Evolutionary conservation across 2,888 invertebrate species (phyloP).

Genomic region (Unio pictorum): DNA sequence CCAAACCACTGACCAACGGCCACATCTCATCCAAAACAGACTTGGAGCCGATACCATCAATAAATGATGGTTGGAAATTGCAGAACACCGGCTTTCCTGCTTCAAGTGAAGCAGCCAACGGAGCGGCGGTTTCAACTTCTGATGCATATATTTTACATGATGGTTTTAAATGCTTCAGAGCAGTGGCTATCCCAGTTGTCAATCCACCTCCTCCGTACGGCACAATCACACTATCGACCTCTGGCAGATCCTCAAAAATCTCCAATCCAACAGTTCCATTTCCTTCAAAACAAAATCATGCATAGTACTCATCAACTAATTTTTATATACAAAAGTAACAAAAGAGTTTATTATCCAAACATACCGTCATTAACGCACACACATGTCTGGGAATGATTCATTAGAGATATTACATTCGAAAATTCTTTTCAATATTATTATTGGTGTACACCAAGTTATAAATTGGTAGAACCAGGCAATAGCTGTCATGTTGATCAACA

Average conservation of each 20-base stretch:
- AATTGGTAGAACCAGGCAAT: too few relatives aligned
- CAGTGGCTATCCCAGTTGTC: conserved; percentile 62
- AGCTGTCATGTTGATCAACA: too few relatives aligned
- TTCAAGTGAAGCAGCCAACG: conserved; percentile 51
- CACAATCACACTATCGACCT: conserved; percentile 62
- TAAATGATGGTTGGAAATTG: conserved; percentile 58
- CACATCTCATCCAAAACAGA: conserved; percentile 63
- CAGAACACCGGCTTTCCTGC: conserved; percentile 48
- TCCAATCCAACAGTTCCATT: conserved; percentile 68
- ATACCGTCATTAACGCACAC: too few relatives aligned
- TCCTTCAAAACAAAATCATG: conserved; percentile 37
- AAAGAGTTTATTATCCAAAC: not conserved
- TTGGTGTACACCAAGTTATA: too few relatives aligned
- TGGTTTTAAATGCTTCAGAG: conserved; percentile 55
- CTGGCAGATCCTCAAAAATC: conserved; percentile 65
- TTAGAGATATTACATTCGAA: not conserved
- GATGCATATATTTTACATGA: conserved; percentile 57
- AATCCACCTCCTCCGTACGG: conserved; percentile 68
- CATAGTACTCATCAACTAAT: not conserved
- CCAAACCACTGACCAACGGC: conserved; percentile 51
- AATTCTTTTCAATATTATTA: too few relatives aligned
- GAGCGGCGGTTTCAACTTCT: conserved; percentile 65
- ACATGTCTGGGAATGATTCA: not conserved
- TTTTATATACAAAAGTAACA: not conserved
- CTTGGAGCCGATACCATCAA: conserved; percentile 66